Base-by-base conservation (phyloP, 2,113 vertebrate species). In the Porphyrio hochstetteri region DNA sequence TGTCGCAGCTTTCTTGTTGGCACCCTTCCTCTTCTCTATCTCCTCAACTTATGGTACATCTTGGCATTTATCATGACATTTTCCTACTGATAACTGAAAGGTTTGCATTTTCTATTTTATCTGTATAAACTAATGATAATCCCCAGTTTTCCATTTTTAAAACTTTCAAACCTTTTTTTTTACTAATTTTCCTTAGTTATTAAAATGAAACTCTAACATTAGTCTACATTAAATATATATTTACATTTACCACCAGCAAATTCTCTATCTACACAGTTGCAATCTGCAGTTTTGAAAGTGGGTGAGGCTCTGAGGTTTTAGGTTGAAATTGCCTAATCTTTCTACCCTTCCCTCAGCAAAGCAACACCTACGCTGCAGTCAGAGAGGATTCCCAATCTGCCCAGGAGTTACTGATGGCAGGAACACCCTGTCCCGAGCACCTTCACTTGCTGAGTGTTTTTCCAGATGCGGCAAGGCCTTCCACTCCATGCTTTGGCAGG, bases 231-330 rank as follows among this genome's bases (percentile, higher is more conserved):
- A 5, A 1, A 48, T 48, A 48, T 14, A 8, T 48, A 48, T 38
- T 79, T 21, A 3, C 9, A 20, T 3, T 4, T 4, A 1, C 0
- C 0, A 8, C 0, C 3, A 21, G 7, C 2, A 64, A 85, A 24
- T 27, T 2, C 10, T 64, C 2, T 19, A 7, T 10, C 11, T 15
- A 11, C 17, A 57, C 5, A 11, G 8, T 11, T 74, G 13, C 16
- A 12, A 36, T 9, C 1, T 29, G 2, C 4, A 23, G 1, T 25
- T 82, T 56, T 13, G 17, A 46, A 52, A 50, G 13, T 6, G 20
- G 9, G 3, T 18, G 27, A 31, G 21, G 29, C 20, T 69, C 11
- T 53, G 70, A 52, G 24, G 55, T 76, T 77, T 71, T 5, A 11
- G 3, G 4, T 3, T 2, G 7, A 61, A 83, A n/a, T 3, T 3